A percentile compares a stretch with the other conserved stretches of the same genome.
These are phyloP conservation scores for Epistrophe eligans DNA, from an alignment of 2,888 invertebrate species.

Conservation along the genomic window DNA sequence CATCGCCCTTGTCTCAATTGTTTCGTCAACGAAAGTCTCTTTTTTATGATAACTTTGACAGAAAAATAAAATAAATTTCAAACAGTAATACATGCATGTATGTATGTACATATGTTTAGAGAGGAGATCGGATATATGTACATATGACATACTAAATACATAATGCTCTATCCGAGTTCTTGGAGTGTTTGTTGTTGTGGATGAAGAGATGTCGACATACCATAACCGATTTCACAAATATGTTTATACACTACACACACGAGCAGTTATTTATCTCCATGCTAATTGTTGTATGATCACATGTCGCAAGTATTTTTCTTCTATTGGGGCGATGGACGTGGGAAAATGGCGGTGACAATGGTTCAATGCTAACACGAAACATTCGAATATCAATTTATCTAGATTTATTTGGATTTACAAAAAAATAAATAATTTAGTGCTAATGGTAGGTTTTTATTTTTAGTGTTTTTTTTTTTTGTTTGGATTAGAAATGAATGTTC, in stretches of 20 bases:
- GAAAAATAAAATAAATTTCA: constrained; percentile 23
- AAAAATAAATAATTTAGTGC: constrained; percentile 6
- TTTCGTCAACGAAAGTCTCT: constrained; percentile 42
- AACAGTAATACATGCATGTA: too few species aligned
- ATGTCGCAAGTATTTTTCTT: constrained; percentile 62
- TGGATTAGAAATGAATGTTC: constrained; percentile 20
- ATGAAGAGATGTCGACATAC: constrained; percentile 17
- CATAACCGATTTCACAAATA: constrained; percentile 1
- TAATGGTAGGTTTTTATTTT: constrained; percentile 20
- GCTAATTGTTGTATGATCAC: constrained; percentile 71
- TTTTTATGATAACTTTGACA: background rate
- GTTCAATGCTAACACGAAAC: constrained; percentile 28
- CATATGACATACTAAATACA: constrained; percentile 1
- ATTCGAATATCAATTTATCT: constrained; percentile 43
- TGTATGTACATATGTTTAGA: background rate
- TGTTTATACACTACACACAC: constrained; percentile 29
- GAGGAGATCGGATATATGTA: constrained; percentile 33
- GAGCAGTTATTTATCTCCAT: constrained; percentile 56
- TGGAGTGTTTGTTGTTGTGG: constrained; percentile 37
- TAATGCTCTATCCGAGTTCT: constrained; percentile 54
- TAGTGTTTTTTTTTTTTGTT: background rate
- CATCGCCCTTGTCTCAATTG: constrained; percentile 71
- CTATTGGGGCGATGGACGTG: constrained; percentile 51
- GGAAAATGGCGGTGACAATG: constrained; percentile 63
- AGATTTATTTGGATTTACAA: constrained; percentile 22